Conservation (phyloP, 2,797 vertebrate genomes). For the Vultur gryphus region DNA sequence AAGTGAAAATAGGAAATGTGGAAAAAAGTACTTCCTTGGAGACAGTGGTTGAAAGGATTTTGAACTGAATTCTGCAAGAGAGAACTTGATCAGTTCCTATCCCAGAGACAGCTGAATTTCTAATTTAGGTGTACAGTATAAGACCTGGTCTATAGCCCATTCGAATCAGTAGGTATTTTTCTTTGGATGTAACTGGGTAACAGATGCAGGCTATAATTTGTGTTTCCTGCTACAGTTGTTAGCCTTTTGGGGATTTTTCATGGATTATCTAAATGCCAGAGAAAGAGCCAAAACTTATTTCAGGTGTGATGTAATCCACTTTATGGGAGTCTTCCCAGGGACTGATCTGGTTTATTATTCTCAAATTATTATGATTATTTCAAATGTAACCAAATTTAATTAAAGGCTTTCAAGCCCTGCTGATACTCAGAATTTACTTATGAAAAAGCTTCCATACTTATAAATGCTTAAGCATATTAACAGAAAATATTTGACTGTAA, state of each 20-base stretch:
- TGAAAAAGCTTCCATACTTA: background rate
- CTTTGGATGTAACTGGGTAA: background rate
- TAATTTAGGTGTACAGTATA: background rate
- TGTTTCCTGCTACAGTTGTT: background rate
- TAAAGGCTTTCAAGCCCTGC: background rate
- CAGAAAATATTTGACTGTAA: background rate
- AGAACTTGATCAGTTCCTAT: background rate
- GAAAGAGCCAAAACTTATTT: background rate
- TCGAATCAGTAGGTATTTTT: background rate
- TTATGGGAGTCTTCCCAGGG: background rate
- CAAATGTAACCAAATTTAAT: background rate
- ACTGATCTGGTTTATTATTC: background rate
- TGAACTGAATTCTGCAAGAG: background rate
- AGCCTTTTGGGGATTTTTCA: background rate
- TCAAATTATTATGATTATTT: background rate
- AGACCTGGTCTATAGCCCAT: background rate
- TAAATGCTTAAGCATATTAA: background rate
- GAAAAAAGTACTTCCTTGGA: background rate
- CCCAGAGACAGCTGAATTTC: background rate
- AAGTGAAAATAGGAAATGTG: constrained; percentile 18
- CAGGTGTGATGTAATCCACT: background rate
- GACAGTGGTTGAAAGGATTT: background rate
- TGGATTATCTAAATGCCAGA: background rate
- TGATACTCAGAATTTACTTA: background rate
- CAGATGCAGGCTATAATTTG: background rate